These are phyloP conservation scores for Lemur catta DNA, from an alignment of 2,797 vertebrate species.

Conservation along the genomic window DNA sequence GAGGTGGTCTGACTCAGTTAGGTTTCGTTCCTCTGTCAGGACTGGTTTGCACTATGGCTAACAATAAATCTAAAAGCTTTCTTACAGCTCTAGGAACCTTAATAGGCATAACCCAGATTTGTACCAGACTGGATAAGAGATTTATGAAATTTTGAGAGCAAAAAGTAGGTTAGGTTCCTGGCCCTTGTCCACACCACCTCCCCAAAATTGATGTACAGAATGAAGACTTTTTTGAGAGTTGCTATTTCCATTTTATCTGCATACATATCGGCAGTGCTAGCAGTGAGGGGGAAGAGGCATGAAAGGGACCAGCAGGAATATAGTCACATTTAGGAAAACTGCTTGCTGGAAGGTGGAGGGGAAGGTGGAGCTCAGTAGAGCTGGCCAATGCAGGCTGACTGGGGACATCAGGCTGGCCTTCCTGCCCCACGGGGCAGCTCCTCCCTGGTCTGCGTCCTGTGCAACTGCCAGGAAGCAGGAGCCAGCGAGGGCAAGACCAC, in stretches of 20 bases:
- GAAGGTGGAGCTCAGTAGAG: neutral
- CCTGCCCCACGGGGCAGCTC: neutral
- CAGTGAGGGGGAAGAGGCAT: neutral
- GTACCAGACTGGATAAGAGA: slow-evolving; percentile 10
- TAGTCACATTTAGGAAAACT: neutral
- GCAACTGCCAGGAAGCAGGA: neutral
- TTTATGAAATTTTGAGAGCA: slow-evolving; percentile 38
- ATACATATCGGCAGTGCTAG: neutral
- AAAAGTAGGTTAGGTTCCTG: slow-evolving; percentile 37
- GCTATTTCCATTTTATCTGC: slow-evolving; percentile 12
- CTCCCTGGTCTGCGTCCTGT: neutral
- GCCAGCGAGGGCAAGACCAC: neutral
- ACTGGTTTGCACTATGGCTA: neutral
- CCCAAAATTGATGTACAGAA: neutral
- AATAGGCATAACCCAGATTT: slow-evolving; percentile 56
- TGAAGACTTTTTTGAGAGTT: slow-evolving; percentile 8
- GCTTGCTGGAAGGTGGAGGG: neutral
- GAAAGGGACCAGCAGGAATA: neutral
- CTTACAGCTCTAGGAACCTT: neutral
- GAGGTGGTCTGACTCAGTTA: neutral
- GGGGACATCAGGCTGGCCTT: neutral
- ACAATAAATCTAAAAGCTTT: slow-evolving; percentile 41
- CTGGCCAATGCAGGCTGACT: neutral
- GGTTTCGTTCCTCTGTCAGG: neutral
- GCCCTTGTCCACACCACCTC: neutral